Percentiles rank a stretch among this genome's conserved stretches.
Evolutionary conservation across 2,888 invertebrate genomes (phyloP).

Genomic region (Crematogaster levior): DNA sequence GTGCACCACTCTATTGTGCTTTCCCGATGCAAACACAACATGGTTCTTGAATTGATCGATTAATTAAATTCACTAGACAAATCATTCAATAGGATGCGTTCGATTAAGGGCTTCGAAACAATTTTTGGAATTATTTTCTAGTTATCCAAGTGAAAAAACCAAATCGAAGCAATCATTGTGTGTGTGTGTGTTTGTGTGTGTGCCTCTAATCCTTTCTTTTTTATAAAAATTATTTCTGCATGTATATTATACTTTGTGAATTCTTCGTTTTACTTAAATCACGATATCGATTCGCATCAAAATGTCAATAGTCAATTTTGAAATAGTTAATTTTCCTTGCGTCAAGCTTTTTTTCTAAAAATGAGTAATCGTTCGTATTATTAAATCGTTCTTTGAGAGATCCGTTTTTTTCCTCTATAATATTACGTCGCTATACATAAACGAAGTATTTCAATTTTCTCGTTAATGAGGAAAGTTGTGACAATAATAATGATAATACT

Average conservation of each 20-base stretch:
- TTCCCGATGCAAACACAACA: constrained; percentile 47
- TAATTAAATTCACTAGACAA: constrained; percentile 34
- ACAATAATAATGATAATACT: constrained; percentile 60
- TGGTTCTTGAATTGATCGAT: constrained; percentile 51
- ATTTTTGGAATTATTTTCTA: background rate
- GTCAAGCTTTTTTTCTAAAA: background rate
- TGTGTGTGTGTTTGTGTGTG: no score
- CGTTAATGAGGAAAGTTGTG: constrained; percentile 52
- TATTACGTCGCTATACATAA: constrained; percentile 32
- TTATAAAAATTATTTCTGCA: background rate
- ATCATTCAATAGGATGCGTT: constrained; percentile 7
- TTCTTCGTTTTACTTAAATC: background rate
- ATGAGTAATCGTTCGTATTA: background rate
- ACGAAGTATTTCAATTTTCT: constrained; percentile 56
- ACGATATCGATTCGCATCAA: background rate
- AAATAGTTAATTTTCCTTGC: background rate
- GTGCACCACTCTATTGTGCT: constrained; percentile 46
- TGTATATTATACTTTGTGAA: no score
- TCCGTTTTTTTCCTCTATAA: constrained; percentile 21
- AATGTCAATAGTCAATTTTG: background rate
- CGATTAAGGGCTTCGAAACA: constrained; percentile 1
- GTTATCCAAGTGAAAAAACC: background rate
- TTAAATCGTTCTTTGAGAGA: constrained; percentile 24
- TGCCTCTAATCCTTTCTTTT: no score
- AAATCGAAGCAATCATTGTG: background rate